Evolutionary conservation across 2,888 invertebrate species (phyloP), one percentile per base, ranked within the genome.

Genomic region (Monoplex corrugatus): DNA sequence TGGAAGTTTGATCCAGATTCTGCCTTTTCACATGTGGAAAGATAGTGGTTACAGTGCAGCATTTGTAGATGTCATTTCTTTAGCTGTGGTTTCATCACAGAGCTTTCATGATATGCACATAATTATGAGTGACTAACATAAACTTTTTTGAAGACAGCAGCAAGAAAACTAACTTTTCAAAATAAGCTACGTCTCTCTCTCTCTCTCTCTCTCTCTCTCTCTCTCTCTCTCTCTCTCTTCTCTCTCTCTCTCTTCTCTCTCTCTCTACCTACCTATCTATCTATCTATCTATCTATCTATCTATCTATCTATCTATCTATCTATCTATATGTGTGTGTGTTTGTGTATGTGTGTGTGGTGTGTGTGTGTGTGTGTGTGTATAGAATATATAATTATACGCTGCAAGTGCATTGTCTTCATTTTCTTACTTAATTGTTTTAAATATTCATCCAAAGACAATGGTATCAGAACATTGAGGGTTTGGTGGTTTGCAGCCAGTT

Each of bases 401-500:
- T 16, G 19, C 19, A 16, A 28, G n/a, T 50, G n/a, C n/a, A n/a
- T n/a, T n/a, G n/a, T n/a, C n/a, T 50, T 50, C 50, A 13, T 50
- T 50, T 50, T 50, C 50, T 50, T 50, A 19, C 19, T 50, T 50
- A 8, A 50, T 50, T 50, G 50, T 19, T 50, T 13, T 13, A 19
- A 13, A 8, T 50, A 8, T 50, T 50, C 50, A 13, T 50, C 50
- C 50, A 50, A 13, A 50, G 50, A 8, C 19, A 50, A 50, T 8
- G 8, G 50, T 57, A n/a, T n/a, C n/a, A n/a, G n/a, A n/a, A n/a
- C 80, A 80, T 23, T 80, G 23, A 16, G 13, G 35, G 82, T 82
- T 2, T 23, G 32, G 83, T 86, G 57, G 43, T 50, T 57, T 40
- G 32, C 96, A 98, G 98, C 98, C 98, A 13, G 97, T 97, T 92